A percentile compares a stretch with the other conserved stretches of the same genome.
phyloP scores from a whole-genome alignment of 2,888 invertebrate species.

The Eucriotettix oculatus region DNA sequence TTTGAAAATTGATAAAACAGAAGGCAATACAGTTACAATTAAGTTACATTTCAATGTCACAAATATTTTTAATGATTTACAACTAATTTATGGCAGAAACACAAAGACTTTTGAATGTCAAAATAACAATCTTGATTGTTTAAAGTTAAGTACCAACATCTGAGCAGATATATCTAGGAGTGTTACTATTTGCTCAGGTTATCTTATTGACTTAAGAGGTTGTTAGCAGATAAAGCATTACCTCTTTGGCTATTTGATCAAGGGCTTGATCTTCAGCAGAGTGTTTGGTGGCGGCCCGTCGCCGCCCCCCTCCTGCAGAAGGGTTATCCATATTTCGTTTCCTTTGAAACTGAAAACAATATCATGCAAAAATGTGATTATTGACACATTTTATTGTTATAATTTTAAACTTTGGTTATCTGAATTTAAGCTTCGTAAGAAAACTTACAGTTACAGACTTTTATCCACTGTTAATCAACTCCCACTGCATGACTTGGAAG shows the following conservation, averaged over 20 bases:
- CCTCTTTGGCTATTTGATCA: slow-evolving; percentile 95
- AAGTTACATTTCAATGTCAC: no score
- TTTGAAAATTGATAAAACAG: no score
- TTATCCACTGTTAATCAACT: neutral
- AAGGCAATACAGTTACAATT: no score
- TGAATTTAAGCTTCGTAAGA: no score
- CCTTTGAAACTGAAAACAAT: neutral
- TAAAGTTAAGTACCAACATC: no score
- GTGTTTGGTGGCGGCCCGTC: slow-evolving; percentile 55
- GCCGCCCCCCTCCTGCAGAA: slow-evolving; percentile 48
- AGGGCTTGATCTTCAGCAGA: slow-evolving; percentile 95
- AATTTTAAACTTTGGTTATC: no score
- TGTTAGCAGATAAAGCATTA: slow-evolving; percentile 27
- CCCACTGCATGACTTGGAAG: neutral
- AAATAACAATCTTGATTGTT: no score
- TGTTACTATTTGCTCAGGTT: neutral
- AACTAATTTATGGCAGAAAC: no score
- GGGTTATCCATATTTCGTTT: slow-evolving; percentile 15
- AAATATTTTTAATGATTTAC: no score
- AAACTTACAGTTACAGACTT: neutral
- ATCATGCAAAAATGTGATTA: neutral
- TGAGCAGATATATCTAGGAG: no score
- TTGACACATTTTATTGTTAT: neutral
- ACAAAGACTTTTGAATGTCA: no score
- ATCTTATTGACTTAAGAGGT: neutral